These are phyloP conservation scores for Girardinichthys multiradiatus DNA, from an alignment of 2,113 vertebrate genomes.

Conservation along the genomic window DNA sequence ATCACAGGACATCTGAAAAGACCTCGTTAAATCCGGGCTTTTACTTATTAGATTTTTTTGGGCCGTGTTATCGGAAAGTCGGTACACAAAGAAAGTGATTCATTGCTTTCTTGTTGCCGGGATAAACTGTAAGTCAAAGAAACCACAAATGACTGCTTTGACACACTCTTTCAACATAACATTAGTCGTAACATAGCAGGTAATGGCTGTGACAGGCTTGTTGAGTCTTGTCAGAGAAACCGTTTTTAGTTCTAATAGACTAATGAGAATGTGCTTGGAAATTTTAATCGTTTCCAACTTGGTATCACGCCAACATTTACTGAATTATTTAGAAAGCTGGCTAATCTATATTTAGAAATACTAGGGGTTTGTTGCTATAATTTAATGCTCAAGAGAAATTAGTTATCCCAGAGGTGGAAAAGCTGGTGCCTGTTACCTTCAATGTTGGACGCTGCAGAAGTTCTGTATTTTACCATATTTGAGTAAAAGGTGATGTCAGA, in stretches of 20 bases:
- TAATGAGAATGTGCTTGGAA: neutral
- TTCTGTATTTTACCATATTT: neutral
- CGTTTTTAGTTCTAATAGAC: neutral
- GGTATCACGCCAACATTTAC: neutral
- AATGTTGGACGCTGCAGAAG: neutral
- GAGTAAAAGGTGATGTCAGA: neutral
- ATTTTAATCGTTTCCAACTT: constrained; percentile 5
- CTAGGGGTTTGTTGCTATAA: neutral
- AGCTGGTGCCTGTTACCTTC: constrained; percentile 1
- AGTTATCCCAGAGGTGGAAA: neutral
- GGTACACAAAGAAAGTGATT: neutral
- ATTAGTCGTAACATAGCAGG: neutral
- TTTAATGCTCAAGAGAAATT: neutral
- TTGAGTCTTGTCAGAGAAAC: constrained; percentile 2
- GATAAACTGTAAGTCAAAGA: constrained; percentile 12
- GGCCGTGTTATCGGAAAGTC: neutral
- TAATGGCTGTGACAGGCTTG: neutral
- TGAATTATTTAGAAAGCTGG: neutral
- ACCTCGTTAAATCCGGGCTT: neutral
- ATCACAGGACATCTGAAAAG: neutral
- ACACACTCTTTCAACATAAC: neutral
- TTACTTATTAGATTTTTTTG: neutral
- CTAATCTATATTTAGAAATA: constrained; percentile 12
- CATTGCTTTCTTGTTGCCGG: constrained; percentile 25
- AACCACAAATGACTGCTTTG: constrained; percentile 3